These are phyloP conservation scores for Sympetrum striolatum DNA, from an alignment of 2,888 invertebrate species.

Conservation along the genomic window DNA sequence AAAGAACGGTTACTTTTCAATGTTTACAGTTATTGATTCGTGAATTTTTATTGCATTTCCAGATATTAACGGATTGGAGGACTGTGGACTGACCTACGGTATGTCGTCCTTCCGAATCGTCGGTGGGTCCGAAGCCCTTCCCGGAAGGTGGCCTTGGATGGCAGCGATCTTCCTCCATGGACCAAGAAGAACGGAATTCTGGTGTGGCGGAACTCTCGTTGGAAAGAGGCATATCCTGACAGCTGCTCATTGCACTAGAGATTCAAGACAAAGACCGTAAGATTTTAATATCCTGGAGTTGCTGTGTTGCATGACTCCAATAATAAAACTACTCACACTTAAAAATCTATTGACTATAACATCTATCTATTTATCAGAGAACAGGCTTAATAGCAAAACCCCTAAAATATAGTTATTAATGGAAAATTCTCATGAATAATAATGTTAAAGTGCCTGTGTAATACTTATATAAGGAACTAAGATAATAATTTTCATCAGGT, in stretches of 20 bases:
- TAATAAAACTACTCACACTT: too few relatives aligned
- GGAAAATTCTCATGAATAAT: too few relatives aligned
- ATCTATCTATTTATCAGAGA: too few relatives aligned
- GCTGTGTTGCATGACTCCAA: too few relatives aligned
- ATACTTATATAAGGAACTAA: too few relatives aligned
- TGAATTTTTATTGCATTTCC: background rate
- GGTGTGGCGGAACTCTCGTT: slow-evolving; percentile 92
- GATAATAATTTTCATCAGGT: too few relatives aligned
- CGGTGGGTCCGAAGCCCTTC: slow-evolving; percentile 83
- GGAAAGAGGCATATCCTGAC: slow-evolving; percentile 82
- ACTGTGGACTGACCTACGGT: slow-evolving; percentile 68
- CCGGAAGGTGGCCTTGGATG: slow-evolving; percentile 96
- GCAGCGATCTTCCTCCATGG: slow-evolving; percentile 92
- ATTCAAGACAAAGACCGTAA: slow-evolving; percentile 87
- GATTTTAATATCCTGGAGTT: slow-evolving; percentile 54
- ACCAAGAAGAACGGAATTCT: slow-evolving; percentile 83
- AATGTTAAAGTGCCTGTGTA: too few relatives aligned
- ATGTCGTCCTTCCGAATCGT: slow-evolving; percentile 76
- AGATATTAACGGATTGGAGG: slow-evolving; percentile 54
- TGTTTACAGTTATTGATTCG: too few relatives aligned
- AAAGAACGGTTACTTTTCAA: too few relatives aligned
- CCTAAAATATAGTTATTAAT: too few relatives aligned
- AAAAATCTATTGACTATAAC: too few relatives aligned
- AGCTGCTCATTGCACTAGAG: slow-evolving; percentile 92
- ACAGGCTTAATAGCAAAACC: too few relatives aligned